Conservation (phyloP, 23 tunicate species). For the Halocynthia aurantium region DNA sequence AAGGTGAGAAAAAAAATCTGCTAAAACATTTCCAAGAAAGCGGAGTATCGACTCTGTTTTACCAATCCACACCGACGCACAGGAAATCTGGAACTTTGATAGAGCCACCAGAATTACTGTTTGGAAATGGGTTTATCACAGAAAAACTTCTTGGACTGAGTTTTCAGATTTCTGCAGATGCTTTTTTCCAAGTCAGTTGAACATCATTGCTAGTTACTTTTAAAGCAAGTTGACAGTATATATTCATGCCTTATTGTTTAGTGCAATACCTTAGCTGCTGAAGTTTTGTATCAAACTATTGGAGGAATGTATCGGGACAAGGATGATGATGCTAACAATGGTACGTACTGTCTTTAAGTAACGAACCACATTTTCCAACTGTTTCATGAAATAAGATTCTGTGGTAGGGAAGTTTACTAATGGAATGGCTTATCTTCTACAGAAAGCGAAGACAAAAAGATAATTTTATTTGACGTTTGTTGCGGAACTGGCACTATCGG, state of each 20-base stretch:
- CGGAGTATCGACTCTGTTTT: constrained; percentile 39
- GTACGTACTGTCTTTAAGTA: background rate
- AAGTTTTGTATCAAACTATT: constrained; percentile 56
- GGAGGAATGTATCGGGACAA: constrained; percentile 35
- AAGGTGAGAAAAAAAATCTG: constrained; percentile 23
- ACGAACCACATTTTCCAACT: background rate
- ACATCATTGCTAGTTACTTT: background rate
- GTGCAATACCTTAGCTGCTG: constrained; percentile 91
- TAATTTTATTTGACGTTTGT: constrained; percentile 71
- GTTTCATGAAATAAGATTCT: too few species aligned
- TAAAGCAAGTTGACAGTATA: background rate
- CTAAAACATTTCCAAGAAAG: constrained; percentile 17
- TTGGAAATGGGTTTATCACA: constrained; percentile 67
- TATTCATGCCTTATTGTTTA: constrained; percentile 2
- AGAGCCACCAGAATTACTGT: constrained; percentile 25
- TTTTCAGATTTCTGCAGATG: constrained; percentile 76
- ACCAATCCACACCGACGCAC: constrained; percentile 34
- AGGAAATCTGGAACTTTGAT: constrained; percentile 8
- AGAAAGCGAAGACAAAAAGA: constrained; percentile 13
- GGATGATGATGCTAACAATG: background rate
- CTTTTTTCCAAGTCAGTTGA: constrained; percentile 78
- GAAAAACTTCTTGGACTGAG: constrained; percentile 64
- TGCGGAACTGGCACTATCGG: constrained; percentile 99
- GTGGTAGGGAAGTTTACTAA: background rate
- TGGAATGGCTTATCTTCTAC: background rate